phyloP scores from a whole-genome alignment of 2,888 invertebrate species.

The Zaprionus bogoriensis region DNA sequence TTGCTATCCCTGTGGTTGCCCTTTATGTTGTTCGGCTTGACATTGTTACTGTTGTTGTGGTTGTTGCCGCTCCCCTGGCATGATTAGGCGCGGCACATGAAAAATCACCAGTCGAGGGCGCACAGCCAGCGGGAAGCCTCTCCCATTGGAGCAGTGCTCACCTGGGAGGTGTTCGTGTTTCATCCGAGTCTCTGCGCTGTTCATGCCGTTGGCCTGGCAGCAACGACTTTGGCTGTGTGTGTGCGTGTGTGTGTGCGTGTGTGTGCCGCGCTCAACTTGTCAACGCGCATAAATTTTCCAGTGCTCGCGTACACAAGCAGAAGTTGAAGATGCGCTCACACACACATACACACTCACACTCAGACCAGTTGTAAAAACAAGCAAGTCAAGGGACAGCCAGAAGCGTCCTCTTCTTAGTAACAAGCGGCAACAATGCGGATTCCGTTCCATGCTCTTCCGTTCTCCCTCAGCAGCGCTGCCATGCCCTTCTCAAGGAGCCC shows the following conservation, averaged over 20 bases:
- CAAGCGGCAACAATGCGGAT: slow-evolving; percentile 14
- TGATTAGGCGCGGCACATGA: slow-evolving; percentile 43
- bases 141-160: not conserved
- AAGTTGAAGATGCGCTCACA: not conserved
- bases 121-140: slow-evolving; percentile 7
- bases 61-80: slow-evolving; percentile 10
- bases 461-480: not conserved
- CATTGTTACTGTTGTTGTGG: not conserved
- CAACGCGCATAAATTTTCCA: slow-evolving; percentile 57
- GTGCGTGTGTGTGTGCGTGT: slow-evolving; percentile 1
- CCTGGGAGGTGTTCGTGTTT: slow-evolving; percentile 8
- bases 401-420: slow-evolving; percentile 17
- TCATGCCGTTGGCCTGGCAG: not conserved
- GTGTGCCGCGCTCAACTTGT: slow-evolving; percentile 36
- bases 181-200: not conserved
- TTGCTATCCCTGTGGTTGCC: slow-evolving; percentile 15
- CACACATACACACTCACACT: not conserved
- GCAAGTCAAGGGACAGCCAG: slow-evolving; percentile 29
- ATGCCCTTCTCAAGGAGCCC: not conserved
- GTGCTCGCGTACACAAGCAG: slow-evolving; percentile 22
- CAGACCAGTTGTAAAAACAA: slow-evolving; percentile 36
- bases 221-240: not conserved
- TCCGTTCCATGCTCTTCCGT: not conserved
- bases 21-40: not conserved
- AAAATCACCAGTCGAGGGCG: slow-evolving; percentile 20